These are phyloP conservation scores for Temnothorax longispinosus DNA, from an alignment of 1,140 invertebrate genomes.

Conservation along the genomic window DNA sequence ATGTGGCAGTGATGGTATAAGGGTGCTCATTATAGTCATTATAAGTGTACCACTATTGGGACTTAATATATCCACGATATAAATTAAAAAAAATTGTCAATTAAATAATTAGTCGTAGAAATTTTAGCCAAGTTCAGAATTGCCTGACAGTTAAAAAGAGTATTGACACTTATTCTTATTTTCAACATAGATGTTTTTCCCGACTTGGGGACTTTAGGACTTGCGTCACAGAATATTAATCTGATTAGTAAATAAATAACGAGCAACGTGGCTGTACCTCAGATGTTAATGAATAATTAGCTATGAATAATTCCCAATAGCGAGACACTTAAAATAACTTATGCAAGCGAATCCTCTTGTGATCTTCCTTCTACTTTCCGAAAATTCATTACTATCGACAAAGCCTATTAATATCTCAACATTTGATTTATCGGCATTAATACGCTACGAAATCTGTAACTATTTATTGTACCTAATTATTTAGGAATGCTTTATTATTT, in stretches of 20 bases:
- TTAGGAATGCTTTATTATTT: constrained; percentile 47
- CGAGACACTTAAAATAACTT: constrained; percentile 45
- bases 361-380: constrained; percentile 25
- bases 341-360: constrained; percentile 32
- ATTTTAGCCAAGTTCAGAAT: neutral
- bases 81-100: neutral
- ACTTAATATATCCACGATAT: neutral
- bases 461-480: constrained; percentile 1
- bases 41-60: constrained; percentile 57
- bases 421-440: constrained; percentile 31
- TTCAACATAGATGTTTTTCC: constrained; percentile 17
- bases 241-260: constrained; percentile 18
- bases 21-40: constrained; percentile 49
- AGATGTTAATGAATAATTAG: constrained; percentile 21
- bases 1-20: constrained; percentile 42
- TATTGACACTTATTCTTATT: neutral
- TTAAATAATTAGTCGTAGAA: neutral
- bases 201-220: neutral
- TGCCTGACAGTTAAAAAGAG: neutral
- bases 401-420: constrained; percentile 30
- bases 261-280: neutral
- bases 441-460: neutral
- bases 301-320: constrained; percentile 44
- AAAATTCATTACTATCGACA: constrained; percentile 40
- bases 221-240: constrained; percentile 33